Evolutionary conservation across 2,113 vertebrate genomes (phyloP).

Genomic region (Pangasianodon hypophthalmus): DNA sequence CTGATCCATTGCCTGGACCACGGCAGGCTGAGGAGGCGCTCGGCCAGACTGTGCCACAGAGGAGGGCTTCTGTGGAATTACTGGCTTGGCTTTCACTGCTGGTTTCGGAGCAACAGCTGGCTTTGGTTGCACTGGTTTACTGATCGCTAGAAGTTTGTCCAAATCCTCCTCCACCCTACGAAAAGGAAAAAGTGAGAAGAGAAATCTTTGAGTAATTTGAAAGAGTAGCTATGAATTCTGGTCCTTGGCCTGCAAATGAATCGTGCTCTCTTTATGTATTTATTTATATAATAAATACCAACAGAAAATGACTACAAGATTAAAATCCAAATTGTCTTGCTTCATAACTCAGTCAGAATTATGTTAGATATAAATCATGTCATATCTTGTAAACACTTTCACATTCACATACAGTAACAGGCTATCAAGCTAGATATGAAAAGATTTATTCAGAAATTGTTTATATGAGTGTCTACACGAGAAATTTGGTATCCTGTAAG

Average conservation of each 20-base stretch:
- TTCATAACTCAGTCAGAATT: neutral
- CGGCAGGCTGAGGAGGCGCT: slow-evolving; percentile 46
- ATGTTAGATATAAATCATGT: neutral
- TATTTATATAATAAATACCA: neutral
- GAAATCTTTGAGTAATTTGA: neutral
- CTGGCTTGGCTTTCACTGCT: slow-evolving; percentile 71
- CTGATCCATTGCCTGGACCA: slow-evolving; percentile 76
- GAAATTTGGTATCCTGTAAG: no score
- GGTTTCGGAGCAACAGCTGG: slow-evolving; percentile 52
- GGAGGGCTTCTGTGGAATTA: slow-evolving; percentile 67
- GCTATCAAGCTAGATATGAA: neutral
- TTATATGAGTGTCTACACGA: no score
- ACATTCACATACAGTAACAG: neutral
- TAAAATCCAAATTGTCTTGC: neutral
- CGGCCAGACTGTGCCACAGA: slow-evolving; percentile 27
- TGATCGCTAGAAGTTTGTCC: slow-evolving; percentile 76
- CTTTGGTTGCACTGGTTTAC: slow-evolving; percentile 53
- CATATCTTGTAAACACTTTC: neutral
- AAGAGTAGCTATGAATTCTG: neutral
- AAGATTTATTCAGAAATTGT: no score
- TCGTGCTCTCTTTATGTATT: neutral
- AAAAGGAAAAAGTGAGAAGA: neutral
- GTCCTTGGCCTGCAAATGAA: neutral
- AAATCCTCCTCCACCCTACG: slow-evolving; percentile 82
- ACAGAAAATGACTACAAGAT: neutral